Evolutionary conservation across 2,888 invertebrate species (phyloP), one percentile per base, ranked within the genome.

Genomic region (Pyrocoelia pectoralis): DNA sequence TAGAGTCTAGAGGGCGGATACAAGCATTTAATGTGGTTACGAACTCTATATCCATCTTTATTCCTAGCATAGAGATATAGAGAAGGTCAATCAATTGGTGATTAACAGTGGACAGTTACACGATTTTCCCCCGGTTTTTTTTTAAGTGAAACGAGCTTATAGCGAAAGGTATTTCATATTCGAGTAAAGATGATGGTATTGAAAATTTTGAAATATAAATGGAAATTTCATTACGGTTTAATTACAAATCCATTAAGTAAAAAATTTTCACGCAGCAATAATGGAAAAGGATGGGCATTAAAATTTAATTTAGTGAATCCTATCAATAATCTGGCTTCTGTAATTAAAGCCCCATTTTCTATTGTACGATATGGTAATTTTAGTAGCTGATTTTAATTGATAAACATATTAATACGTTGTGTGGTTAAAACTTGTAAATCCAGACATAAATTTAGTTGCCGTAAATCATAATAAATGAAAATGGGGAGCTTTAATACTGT

Each of bases 261-360:
- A 33, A 33, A 33, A 33, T 33, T n/a, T 33, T n/a, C 33, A 33
- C n/a, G 10, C 33, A 33, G n/a, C n/a, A 33, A 33, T 33, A 33
- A 33, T 33, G 33, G n/a, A 10, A 33, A 33, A n/a, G 33, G 33
- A 33, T 3, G n/a, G 2, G 33, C 33, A 33, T 15, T 46, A 46
- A 46, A 46, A 18, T 46, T 46, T 46, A 46, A 46, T 46, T 46
- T 46, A 17, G 46, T n/a, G 17, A 46, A 46, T 46, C 46, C 46
- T 17, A 46, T 46, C 46, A 46, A 46, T 46, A 46, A 46, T 17
- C 46, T 46, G 33, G 46, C 46, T 17, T 17, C 46, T 46, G n/a
- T 17, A 46, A 46, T 46, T 46, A 46, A 46, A 46, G 15, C 46
- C 1, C 46, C 46, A 17, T 46, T 9, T 17, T 46, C 46, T 46